These are phyloP conservation scores for Loris lydekkerianus DNA, from an alignment of 2,797 vertebrate genomes.

Conservation along the genomic window DNA sequence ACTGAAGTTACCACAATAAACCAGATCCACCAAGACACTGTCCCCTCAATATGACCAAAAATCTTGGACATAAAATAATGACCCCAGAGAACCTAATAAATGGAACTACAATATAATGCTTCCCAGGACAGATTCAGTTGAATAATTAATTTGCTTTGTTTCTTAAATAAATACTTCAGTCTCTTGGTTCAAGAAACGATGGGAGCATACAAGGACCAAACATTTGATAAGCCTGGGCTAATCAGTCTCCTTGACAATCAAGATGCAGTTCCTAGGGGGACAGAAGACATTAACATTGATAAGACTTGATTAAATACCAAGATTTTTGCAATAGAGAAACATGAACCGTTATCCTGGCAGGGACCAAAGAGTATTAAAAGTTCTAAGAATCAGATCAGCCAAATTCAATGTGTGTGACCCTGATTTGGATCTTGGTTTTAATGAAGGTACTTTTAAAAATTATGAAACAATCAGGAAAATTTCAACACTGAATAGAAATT, in stretches of 20 bases:
- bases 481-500: slow-evolving; percentile 51
- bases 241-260: slow-evolving; percentile 59
- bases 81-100: slow-evolving; percentile 45
- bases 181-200: slow-evolving; percentile 72
- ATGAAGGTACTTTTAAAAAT: slow-evolving; percentile 40
- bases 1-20: slow-evolving; percentile 28
- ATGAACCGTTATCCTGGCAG: slow-evolving; percentile 16
- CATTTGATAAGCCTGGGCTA: slow-evolving; percentile 55
- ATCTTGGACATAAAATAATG: slow-evolving; percentile 70
- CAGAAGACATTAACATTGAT: slow-evolving; percentile 14
- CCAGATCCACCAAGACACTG: slow-evolving; percentile 34
- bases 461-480: slow-evolving; percentile 31
- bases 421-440: slow-evolving; percentile 39
- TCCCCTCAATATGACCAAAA: slow-evolving; percentile 53
- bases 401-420: slow-evolving; percentile 7
- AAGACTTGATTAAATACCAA: slow-evolving; percentile 69
- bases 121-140: slow-evolving; percentile 66
- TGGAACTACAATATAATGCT: slow-evolving; percentile 58
- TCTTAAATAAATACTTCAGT: slow-evolving; percentile 75
- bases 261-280: slow-evolving; percentile 46
- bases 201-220: slow-evolving; percentile 61
- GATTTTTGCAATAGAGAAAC: slow-evolving; percentile 48
- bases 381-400: slow-evolving; percentile 30
- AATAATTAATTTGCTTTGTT: slow-evolving; percentile 79
- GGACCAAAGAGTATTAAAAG: slow-evolving; percentile 30